These are phyloP conservation scores for Microvelia longipes DNA, from an alignment of 1,140 invertebrate genomes.

Conservation along the genomic window DNA sequence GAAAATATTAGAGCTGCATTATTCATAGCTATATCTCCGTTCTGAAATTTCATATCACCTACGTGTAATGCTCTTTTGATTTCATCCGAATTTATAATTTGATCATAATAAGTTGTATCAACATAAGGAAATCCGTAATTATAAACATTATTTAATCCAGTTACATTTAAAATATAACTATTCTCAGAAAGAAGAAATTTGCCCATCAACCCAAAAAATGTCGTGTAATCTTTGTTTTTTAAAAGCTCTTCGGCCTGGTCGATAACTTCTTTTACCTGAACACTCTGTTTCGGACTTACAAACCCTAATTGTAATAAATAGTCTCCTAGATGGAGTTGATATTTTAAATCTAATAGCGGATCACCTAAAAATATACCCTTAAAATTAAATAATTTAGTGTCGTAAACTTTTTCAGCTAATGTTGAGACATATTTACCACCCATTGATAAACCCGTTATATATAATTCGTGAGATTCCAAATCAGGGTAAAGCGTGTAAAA, in stretches of 20 bases:
- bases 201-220: neutral
- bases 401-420: neutral
- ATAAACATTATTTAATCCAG: neutral
- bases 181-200: neutral
- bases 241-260: neutral
- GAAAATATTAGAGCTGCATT: neutral
- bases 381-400: neutral
- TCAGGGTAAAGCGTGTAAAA: slow-evolving; percentile 58
- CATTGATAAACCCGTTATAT: slow-evolving; percentile 73
- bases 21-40: neutral
- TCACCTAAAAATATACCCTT: neutral
- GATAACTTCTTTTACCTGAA: slow-evolving; percentile 11
- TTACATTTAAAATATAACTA: neutral
- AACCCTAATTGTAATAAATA: slow-evolving; percentile 65
- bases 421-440: slow-evolving; percentile 40
- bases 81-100: neutral
- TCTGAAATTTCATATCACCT: neutral
- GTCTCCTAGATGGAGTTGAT: slow-evolving; percentile 57
- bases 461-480: slow-evolving; percentile 47
- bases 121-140: neutral
- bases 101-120: neutral
- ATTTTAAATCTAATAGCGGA: slow-evolving; percentile 61
- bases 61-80: neutral
- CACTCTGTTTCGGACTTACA: slow-evolving; percentile 13
- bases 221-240: neutral